Evolutionary conservation across 2,113 vertebrate genomes (phyloP), one percentile per base, ranked within the genome.

Genomic region (Pionites leucogaster): DNA sequence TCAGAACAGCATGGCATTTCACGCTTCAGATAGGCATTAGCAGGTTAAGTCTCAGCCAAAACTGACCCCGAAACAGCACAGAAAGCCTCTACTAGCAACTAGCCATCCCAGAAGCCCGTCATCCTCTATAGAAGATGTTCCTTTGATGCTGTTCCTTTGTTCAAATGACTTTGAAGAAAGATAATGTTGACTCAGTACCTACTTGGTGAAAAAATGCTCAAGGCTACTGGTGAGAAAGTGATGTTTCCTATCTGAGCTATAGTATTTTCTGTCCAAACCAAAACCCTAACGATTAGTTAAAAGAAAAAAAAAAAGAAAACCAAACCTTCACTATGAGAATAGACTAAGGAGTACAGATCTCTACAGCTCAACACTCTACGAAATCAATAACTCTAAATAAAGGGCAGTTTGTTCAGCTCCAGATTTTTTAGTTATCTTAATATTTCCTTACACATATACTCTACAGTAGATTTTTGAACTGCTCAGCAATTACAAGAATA

Each of bases 381-480:
- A 95, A 94, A 86, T 70, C 53, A 60, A 37, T 84, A 82, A 7
- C 4, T 1, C 74, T 86, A 82, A 83, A 83, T 63, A 92, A 46
- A 62, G 8, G 3, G 19, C 28, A 59, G 39, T 65, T 68, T 90
- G 20, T 70, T 93, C 14, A 39, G 37, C 19, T 69, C 20, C 14
- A 4, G 53, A 44, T 50, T 41, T 86, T 82, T 88, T 62, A 69
- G 18, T 69, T 65, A 52, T 46, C 16, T 81, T 65, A 86, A 6
- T 71, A 81, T 75, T 88, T 52, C 22, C 22, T 65, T 23, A 88
- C 18, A 70, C 8, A 7, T 59, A 41, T 9, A 64, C 4, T 53
- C 63, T 47, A 53, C 60, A 81, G 72, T 8, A 79, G 52, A 86
- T 86, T 80, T 93, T 96, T 92, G 60, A 97, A 80, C 50, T 87